Conservation (phyloP, 2,113 vertebrate genomes). For the Rallus limicola region DNA sequence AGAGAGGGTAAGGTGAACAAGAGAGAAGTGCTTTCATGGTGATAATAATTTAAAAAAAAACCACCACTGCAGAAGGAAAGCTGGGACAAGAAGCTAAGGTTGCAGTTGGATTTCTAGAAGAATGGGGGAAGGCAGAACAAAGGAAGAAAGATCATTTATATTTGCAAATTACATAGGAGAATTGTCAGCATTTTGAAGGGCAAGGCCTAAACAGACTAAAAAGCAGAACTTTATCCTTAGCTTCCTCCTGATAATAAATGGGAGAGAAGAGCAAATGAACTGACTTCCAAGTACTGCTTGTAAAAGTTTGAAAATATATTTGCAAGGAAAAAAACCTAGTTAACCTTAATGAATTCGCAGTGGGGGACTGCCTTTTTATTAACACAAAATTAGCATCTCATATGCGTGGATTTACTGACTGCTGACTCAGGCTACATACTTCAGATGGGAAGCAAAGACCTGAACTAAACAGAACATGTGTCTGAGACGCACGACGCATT, state of each 20-base stretch:
- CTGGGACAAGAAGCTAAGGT: background rate
- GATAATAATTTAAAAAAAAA: background rate
- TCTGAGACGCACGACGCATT: fast-evolving
- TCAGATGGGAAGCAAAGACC: background rate
- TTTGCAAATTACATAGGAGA: background rate
- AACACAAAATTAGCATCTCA: background rate
- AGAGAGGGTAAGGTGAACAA: background rate
- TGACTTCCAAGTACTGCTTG: background rate
- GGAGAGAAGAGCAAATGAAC: background rate
- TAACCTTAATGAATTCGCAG: background rate
- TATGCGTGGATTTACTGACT: background rate
- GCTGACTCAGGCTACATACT: background rate
- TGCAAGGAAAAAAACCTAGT: background rate
- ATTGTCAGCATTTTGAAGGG: background rate
- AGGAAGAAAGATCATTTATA: background rate
- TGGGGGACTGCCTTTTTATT: background rate
- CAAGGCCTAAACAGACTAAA: background rate
- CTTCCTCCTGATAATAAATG: background rate
- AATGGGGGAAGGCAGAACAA: background rate
- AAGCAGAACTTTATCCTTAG: background rate
- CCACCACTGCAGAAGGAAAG: background rate
- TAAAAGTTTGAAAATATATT: background rate
- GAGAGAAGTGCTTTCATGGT: background rate
- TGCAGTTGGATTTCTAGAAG: background rate
- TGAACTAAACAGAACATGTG: background rate